Evolutionary conservation across 2,797 vertebrate genomes (phyloP).

Genomic region (Anas georgica): DNA sequence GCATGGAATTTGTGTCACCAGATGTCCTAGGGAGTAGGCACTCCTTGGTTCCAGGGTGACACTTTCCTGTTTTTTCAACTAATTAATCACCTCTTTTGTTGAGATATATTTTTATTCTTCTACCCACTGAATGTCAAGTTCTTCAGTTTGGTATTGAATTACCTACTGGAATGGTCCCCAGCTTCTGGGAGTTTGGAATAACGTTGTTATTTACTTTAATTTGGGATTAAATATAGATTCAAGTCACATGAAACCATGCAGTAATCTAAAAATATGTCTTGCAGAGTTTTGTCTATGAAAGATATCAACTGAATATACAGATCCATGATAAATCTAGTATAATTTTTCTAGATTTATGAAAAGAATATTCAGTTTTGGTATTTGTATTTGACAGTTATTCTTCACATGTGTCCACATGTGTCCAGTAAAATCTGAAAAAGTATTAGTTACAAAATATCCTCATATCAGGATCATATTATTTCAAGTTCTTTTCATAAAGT

Average conservation of each 20-base stretch:
- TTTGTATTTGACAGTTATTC: not conserved
- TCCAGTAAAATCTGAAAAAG: not conserved
- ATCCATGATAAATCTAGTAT: not conserved
- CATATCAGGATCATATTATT: not conserved
- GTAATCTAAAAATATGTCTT: slow-evolving; percentile 32
- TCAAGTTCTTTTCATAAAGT: not conserved
- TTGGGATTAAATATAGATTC: slow-evolving; percentile 41
- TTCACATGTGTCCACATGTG: not conserved
- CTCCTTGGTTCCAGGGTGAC: not conserved
- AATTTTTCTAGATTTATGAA: not conserved
- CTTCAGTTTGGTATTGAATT: not conserved
- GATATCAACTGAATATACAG: not conserved
- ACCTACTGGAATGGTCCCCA: not conserved
- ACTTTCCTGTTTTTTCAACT: not conserved
- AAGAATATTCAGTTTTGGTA: not conserved
- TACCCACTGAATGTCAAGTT: not conserved
- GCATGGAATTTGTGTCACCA: not conserved
- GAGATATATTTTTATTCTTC: not conserved
- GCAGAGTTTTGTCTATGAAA: not conserved
- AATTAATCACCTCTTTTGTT: not conserved
- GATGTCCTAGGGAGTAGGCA: not conserved
- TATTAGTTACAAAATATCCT: not conserved
- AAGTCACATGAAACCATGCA: slow-evolving; percentile 48
- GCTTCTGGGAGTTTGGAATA: slow-evolving; percentile 8
- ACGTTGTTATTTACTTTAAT: slow-evolving; percentile 20